Conservation (phyloP, 1,140 invertebrate genomes). For the Temnothorax longispinosus region DNA sequence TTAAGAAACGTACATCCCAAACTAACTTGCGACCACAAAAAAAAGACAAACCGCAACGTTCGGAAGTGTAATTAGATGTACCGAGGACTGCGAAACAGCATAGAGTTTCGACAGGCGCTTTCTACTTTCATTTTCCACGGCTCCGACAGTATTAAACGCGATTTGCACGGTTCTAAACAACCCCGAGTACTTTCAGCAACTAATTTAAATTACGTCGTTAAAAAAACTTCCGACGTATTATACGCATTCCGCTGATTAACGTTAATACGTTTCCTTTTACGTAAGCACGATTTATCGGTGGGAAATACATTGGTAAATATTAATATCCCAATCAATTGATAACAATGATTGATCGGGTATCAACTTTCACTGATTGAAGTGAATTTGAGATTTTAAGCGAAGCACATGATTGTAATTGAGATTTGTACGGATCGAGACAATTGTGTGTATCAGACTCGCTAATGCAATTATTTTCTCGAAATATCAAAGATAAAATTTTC, state of each 20-base stretch:
- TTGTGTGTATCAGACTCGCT: too few species aligned
- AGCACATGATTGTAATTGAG: neutral
- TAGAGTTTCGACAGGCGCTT: slow-evolving; percentile 27
- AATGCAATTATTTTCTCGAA: neutral
- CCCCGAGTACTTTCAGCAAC: neutral
- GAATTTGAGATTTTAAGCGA: neutral
- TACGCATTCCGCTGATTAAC: neutral
- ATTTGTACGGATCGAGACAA: neutral
- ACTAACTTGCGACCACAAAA: neutral
- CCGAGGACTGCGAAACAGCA: neutral
- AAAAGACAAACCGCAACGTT: slow-evolving; percentile 4
- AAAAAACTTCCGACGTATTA: neutral
- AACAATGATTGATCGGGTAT: neutral
- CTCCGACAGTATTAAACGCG: neutral
- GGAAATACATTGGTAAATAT: neutral
- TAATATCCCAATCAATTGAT: neutral
- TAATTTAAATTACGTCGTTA: neutral
- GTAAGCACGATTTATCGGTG: neutral
- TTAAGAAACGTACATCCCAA: neutral
- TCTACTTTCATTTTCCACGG: slow-evolving; percentile 20
- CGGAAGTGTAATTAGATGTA: neutral
- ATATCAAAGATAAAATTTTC: neutral
- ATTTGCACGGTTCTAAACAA: neutral
- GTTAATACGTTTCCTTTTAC: slow-evolving; percentile 5
- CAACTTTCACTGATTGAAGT: neutral